Evolutionary conservation across 2,113 vertebrate genomes (phyloP).

Genomic region (Xyrauchen texanus): DNA sequence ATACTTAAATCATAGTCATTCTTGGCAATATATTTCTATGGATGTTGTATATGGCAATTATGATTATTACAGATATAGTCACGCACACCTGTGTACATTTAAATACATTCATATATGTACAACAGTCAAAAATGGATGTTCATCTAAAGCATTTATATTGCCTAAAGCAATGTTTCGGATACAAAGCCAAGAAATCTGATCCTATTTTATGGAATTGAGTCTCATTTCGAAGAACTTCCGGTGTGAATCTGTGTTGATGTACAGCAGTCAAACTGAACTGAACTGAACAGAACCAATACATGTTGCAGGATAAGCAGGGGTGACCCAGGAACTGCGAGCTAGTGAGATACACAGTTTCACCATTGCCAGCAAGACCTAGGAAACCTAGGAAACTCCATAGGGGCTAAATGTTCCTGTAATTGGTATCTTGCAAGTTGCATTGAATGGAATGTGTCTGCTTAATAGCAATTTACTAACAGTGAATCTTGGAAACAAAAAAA

Average conservation of each 20-base stretch:
- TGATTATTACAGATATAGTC: slow-evolving; percentile 45
- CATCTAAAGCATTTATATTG: slow-evolving; percentile 43
- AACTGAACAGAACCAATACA: not conserved
- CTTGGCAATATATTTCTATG: slow-evolving; percentile 52
- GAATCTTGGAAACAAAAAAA: not conserved
- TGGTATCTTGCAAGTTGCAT: slow-evolving; percentile 6
- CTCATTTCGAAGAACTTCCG: not conserved
- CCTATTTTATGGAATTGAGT: no score
- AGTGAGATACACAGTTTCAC: slow-evolving; percentile 16
- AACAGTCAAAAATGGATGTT: slow-evolving; percentile 26
- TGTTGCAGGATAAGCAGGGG: slow-evolving; percentile 5
- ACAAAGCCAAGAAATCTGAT: slow-evolving; percentile 22
- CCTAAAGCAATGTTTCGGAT: slow-evolving; percentile 23
- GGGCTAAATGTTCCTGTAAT: not conserved
- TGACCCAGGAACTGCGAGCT: not conserved
- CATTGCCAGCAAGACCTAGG: slow-evolving; percentile 24
- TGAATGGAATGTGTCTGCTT: slow-evolving; percentile 16
- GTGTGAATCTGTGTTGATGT: slow-evolving; percentile 5
- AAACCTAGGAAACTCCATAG: not conserved
- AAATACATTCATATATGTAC: not conserved
- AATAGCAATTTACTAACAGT: slow-evolving; percentile 36
- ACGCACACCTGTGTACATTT: slow-evolving; percentile 35
- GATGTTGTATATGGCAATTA: slow-evolving; percentile 43
- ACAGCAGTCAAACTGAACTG: not conserved
- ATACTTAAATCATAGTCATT: slow-evolving; percentile 40